Conservation (phyloP, 2,113 vertebrate species). For the Entelurus aequoreus region DNA sequence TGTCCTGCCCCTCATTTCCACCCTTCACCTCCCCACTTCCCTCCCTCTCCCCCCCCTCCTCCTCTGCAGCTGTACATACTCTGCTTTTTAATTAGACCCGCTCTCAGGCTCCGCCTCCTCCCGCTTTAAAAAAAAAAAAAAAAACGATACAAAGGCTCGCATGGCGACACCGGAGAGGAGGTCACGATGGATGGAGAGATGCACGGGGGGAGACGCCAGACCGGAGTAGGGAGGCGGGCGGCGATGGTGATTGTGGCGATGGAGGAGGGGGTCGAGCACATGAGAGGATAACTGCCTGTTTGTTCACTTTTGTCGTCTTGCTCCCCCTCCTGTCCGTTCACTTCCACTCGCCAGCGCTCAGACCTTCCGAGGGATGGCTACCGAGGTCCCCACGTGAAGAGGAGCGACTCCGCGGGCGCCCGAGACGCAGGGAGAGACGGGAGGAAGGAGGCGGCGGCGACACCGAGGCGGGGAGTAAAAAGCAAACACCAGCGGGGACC, state of each 20-base stretch:
- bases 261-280: conserved; percentile 29
- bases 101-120: conserved; percentile 48
- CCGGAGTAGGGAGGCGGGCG: conserved; percentile 8
- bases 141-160: conserved; percentile 47
- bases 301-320: conserved; percentile 62
- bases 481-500: conserved; percentile 44
- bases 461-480: conserved; percentile 51
- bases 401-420: conserved; percentile 45
- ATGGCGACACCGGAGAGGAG: conserved; percentile 53
- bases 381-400: conserved; percentile 62
- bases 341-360: conserved; percentile 59
- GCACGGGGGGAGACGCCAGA: conserved; percentile 38
- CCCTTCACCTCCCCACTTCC: conserved; percentile 30
- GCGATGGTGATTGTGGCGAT: background rate
- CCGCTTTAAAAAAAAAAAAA: conserved; percentile 9
- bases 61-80: conserved; percentile 70
- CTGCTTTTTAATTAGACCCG: conserved; percentile 75
- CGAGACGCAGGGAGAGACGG: conserved; percentile 48
- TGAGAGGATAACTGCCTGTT: conserved; percentile 64
- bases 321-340: conserved; percentile 62
- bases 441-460: conserved; percentile 54
- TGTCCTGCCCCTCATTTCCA: conserved; percentile 30
- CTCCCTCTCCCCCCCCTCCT: conserved; percentile 27
- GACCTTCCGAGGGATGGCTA: conserved; percentile 51
- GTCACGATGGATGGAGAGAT: conserved; percentile 62